Base-by-base conservation (phyloP, 2,797 vertebrate species). In the Gymnopithys bicolor region DNA sequence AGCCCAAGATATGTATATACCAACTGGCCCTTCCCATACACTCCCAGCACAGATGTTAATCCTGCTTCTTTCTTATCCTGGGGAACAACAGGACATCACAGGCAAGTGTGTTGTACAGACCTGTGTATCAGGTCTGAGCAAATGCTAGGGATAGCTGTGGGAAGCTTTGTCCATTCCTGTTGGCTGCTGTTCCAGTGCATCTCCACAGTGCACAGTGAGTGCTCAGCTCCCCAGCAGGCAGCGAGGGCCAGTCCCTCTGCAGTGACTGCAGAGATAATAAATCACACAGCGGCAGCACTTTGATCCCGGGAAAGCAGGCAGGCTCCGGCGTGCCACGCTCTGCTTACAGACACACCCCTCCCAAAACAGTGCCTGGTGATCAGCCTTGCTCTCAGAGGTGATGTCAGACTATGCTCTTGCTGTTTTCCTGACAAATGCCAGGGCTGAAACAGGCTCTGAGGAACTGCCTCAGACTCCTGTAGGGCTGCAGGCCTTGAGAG, bases 261-360 rank as follows among this genome's bases (percentile, higher is more conserved):
- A 91, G 87, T 37, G 67, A 77, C 93, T 94, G 93, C 91, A 95
- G 94, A 67, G 90, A 68, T 35, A 80, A 93, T 95, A 94, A 95
- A 95, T 95, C 64, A 90, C 92, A 60, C 79, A 19, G 59, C 1
- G 3, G 74, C 77, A 89, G 89, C 35, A 43, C 80, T 95, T 16
- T 18, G 69, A 81, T 81, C 78, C 45, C 15, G 51, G 51, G 82
- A 87, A 71, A 68, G 81, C 62, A 86, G 85, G 21, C 55, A 3
- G 79, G 91, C 78, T 82, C 56, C 83, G 79, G 80, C 52, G 14
- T 10, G 39, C 74, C 39, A 30, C 30, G 84, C 73, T 89, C 86
- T 76, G 73, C 75, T 70, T 43, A 77, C 69, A 89, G 81, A 82
- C 71, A 80, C 56, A 10, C 83, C 59, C 49, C 82, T 94, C 58